Percentiles rank a stretch among this genome's conserved stretches.
phyloP scores from a whole-genome alignment of 37 sponge, comb jelly and placozoan species.

The Crambe crambe region DNA sequence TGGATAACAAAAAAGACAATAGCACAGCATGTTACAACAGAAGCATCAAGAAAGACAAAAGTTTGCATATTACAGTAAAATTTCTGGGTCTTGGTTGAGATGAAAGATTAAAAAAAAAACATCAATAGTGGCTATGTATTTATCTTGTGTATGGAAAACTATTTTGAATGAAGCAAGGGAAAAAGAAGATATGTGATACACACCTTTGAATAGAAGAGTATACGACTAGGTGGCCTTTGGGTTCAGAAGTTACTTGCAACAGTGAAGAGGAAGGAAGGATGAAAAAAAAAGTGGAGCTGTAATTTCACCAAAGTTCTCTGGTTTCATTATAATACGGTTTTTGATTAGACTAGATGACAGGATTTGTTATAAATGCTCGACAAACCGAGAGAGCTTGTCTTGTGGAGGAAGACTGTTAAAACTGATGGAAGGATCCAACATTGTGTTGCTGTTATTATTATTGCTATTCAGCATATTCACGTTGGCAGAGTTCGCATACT shows the following conservation, averaged over 20 bases:
- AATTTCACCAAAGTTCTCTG: not conserved
- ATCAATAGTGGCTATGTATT: too few relatives aligned
- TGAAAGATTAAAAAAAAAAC: too few relatives aligned
- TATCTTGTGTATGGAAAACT: not conserved
- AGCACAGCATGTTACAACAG: not conserved
- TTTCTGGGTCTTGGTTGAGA: too few relatives aligned
- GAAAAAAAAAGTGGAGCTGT: not conserved
- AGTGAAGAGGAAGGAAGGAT: too few relatives aligned
- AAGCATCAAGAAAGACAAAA: not conserved
- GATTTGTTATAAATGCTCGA: constrained; percentile 19
- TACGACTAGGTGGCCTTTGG: too few relatives aligned
- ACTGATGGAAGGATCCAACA: not conserved
- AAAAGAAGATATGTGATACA: not conserved
- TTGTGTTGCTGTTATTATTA: constrained; percentile 32
- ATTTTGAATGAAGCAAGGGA: not conserved
- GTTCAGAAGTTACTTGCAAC: too few relatives aligned
- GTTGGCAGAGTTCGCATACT: too few relatives aligned
- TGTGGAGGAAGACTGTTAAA: constrained; percentile 13
- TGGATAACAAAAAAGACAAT: not conserved
- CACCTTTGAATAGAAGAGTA: not conserved
- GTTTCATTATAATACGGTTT: too few relatives aligned
- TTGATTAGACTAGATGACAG: too few relatives aligned
- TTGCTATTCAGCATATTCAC: constrained; percentile 5
- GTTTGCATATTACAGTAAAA: too few relatives aligned
- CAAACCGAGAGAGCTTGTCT: constrained; percentile 35